Evolutionary conservation across 2,113 vertebrate species (phyloP).

Genomic region (Donacobius atricapilla): DNA sequence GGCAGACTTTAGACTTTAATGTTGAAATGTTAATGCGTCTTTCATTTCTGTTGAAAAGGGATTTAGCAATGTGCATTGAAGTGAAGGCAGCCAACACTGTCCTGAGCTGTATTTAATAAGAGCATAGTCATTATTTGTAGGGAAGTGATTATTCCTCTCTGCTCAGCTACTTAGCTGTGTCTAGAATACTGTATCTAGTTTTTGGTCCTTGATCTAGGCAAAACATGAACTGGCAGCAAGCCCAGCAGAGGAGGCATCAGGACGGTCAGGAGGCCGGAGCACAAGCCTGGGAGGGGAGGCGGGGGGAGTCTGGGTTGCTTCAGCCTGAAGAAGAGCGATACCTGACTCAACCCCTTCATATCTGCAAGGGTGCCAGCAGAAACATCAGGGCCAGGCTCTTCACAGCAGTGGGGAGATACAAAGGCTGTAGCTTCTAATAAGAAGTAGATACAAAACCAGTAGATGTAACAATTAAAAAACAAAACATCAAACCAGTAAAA

Average conservation of each 20-base stretch:
- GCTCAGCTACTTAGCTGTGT: not conserved
- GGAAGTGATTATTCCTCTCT: not conserved
- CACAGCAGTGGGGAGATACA: not conserved
- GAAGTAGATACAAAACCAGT: not conserved
- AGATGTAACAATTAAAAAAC: not conserved
- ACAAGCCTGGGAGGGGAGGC: not conserved
- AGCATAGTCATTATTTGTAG: not conserved
- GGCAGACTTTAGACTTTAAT: not conserved
- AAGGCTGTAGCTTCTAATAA: not conserved
- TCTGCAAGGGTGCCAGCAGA: not conserved
- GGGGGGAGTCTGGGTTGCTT: not conserved
- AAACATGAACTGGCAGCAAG: not conserved
- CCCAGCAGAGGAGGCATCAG: accelerated
- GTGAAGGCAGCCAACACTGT: not conserved
- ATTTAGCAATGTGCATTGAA: not conserved
- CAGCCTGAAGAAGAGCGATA: not conserved
- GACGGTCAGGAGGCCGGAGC: not conserved
- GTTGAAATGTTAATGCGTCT: not conserved
- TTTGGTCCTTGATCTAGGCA: not conserved
- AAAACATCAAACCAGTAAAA: not conserved
- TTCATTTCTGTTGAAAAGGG: not conserved
- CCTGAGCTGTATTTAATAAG: not conserved
- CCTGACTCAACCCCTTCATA: not conserved
- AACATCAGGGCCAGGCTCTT: accelerated
- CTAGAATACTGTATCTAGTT: not conserved